Evolutionary conservation across 2,888 invertebrate species (phyloP).

Genomic region (Ptilodon capucinus): DNA sequence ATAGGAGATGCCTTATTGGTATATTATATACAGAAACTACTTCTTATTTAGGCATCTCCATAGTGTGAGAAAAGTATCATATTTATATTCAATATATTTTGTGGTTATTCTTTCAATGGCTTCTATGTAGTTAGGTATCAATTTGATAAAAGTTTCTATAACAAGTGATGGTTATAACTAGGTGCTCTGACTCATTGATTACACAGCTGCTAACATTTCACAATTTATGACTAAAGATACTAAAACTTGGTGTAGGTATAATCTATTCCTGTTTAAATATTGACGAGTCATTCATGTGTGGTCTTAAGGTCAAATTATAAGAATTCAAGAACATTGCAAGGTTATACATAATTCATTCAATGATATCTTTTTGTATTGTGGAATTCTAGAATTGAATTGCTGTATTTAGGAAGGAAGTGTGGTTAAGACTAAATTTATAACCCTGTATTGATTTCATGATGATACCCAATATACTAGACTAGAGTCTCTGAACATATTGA

Average conservation of each 20-base stretch:
- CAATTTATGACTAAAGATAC: conserved; percentile 7
- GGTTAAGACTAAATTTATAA: no score
- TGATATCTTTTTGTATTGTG: neutral
- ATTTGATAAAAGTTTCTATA: no score
- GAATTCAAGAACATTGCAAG: conserved; percentile 4
- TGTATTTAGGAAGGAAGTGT: no score
- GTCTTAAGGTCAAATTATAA: conserved; percentile 9
- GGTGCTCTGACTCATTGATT: conserved; percentile 11
- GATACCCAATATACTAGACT: conserved; percentile 85
- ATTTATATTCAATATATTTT: no score
- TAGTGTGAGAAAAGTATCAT: no score
- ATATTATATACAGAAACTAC: no score
- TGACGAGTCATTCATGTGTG: conserved; percentile 11
- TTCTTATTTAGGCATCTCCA: no score
- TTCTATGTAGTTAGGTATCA: no score
- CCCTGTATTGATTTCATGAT: conserved; percentile 62
- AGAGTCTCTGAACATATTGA: conserved; percentile 85
- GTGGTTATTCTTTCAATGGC: no score
- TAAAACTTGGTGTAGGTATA: neutral
- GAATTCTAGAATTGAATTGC: no score
- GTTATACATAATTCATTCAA: neutral
- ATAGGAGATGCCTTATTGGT: no score
- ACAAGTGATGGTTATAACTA: no score
- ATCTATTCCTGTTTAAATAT: neutral
- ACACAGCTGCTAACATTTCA: conserved; percentile 9